Conservation (phyloP, 2,888 invertebrate species). For the Alviniconcha strummeri region DNA sequence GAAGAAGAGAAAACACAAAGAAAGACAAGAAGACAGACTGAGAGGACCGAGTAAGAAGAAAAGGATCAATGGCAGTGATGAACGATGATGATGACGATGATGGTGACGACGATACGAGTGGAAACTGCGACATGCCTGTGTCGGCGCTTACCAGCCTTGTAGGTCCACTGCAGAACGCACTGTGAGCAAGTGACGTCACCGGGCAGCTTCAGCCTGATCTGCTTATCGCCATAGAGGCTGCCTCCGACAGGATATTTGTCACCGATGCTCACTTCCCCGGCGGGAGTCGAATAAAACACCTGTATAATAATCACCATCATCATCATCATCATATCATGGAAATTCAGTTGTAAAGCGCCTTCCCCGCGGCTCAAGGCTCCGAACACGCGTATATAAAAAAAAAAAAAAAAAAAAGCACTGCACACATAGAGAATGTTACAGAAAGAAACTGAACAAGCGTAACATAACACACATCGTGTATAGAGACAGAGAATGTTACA, state of each 20-base stretch:
- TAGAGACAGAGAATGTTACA: too few species aligned
- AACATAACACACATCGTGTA: too few species aligned
- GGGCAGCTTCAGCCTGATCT: conserved; percentile 51
- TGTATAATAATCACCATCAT: not conserved
- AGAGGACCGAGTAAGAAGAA: too few species aligned
- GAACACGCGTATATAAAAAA: too few species aligned
- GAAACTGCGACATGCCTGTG: not conserved
- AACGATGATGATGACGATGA: too few species aligned
- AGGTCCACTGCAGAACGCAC: conserved; percentile 62
- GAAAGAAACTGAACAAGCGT: too few species aligned
- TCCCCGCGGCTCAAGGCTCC: too few species aligned
- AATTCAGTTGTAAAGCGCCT: too few species aligned
- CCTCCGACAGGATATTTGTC: not conserved
- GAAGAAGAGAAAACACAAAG: not conserved
- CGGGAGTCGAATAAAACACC: not conserved
- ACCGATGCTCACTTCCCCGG: not conserved
- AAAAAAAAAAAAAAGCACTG: too few species aligned
- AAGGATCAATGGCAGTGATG: too few species aligned
- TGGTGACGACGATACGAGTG: not conserved
- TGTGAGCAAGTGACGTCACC: conserved; percentile 51
- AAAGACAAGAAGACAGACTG: not conserved
- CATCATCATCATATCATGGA: not conserved
- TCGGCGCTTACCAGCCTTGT: conserved; percentile 27
- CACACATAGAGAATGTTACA: too few species aligned
- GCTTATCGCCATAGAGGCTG: not conserved